Percentiles rank a stretch among this genome's conserved stretches.
phyloP scores from a whole-genome alignment of 2,113 vertebrate species.

The Chlamydotis undulata region DNA sequence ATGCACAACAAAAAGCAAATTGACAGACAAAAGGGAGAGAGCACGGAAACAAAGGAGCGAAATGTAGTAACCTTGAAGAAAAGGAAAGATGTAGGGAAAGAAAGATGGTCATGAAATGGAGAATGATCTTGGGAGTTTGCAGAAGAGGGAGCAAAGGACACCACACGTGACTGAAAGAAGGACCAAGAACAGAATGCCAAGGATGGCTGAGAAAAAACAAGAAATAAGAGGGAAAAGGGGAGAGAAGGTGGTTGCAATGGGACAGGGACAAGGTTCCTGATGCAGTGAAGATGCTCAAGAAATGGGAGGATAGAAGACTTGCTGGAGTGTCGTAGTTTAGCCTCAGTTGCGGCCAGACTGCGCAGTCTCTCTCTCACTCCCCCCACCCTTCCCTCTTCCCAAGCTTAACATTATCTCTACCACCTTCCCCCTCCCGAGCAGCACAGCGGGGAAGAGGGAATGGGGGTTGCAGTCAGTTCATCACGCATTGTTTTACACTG shows the following conservation, averaged over 20 bases:
- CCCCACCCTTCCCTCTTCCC: too few relatives aligned
- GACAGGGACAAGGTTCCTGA: neutral
- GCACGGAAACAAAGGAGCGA: neutral
- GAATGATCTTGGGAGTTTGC: neutral
- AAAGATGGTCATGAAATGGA: neutral
- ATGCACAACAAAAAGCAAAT: neutral
- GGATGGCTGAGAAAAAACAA: neutral
- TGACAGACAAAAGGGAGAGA: neutral
- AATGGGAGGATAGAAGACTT: neutral
- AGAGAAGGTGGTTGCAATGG: neutral
- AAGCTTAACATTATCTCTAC: too few relatives aligned
- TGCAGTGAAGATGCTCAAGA: neutral
- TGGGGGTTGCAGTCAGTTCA: too few relatives aligned
- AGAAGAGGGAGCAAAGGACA: neutral
- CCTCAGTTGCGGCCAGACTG: too few relatives aligned
- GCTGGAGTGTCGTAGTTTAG: neutral
- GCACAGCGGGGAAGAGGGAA: too few relatives aligned
- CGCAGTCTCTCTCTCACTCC: too few relatives aligned
- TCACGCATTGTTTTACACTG: too few relatives aligned
- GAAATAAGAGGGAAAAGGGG: neutral
- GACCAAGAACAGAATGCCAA: neutral
- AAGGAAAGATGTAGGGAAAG: rapidly evolving
- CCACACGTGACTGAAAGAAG: neutral
- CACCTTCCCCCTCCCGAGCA: too few relatives aligned
- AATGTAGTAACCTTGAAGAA: neutral